A percentile compares a stretch with the other conserved stretches of the same genome.
These are phyloP conservation scores for Dascyllus trimaculatus DNA, from an alignment of 2,113 vertebrate species.

Conservation along the genomic window DNA sequence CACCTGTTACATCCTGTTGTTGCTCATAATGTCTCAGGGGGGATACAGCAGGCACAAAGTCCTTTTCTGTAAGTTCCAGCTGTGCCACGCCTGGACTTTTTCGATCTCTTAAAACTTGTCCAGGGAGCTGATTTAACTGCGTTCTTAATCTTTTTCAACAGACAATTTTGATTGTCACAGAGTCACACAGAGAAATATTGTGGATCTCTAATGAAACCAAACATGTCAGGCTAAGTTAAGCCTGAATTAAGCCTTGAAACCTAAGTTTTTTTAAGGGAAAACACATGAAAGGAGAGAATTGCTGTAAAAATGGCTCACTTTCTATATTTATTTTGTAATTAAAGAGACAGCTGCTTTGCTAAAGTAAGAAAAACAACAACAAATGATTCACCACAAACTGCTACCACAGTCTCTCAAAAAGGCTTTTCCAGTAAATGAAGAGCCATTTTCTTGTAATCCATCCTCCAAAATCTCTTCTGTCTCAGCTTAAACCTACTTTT, in stretches of 20 bases:
- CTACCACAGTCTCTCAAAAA: not conserved
- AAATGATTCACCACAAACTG: not conserved
- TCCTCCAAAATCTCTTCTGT: not conserved
- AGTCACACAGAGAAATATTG: not conserved
- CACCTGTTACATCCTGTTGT: slow-evolving; percentile 60
- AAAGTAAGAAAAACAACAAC: not conserved
- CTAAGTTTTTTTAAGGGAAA: not conserved
- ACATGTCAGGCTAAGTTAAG: too few relatives aligned
- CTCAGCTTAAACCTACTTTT: not conserved
- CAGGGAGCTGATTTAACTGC: not conserved
- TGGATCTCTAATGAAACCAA: too few relatives aligned
- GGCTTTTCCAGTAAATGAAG: not conserved
- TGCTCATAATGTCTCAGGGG: not conserved
- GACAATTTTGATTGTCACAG: not conserved
- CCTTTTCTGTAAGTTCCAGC: not conserved
- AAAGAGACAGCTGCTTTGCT: too few relatives aligned
- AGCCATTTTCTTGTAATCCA: not conserved
- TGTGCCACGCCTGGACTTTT: not conserved
- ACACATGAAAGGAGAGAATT: not conserved
- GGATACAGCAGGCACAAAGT: not conserved
- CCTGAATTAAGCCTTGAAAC: not conserved
- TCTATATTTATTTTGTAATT: not conserved
- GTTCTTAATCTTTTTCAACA: not conserved
- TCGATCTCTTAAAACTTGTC: not conserved
- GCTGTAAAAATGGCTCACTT: not conserved